Conservation (phyloP, 2,888 invertebrate genomes). For the Chrysolina americana region DNA sequence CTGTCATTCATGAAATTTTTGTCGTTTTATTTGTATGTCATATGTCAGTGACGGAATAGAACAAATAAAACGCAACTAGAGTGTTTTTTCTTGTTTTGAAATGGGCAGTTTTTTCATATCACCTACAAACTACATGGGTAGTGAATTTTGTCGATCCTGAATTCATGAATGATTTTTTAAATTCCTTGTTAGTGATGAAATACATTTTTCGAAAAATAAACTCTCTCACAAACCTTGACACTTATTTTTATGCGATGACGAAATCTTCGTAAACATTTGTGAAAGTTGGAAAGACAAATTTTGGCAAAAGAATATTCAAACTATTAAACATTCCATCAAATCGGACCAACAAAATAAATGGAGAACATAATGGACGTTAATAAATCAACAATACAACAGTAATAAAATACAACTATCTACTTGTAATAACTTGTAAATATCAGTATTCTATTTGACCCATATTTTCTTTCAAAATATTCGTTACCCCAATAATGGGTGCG, state of each 20-base stretch:
- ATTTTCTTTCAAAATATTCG: conserved; percentile 20
- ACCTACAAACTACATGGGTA: too few relatives aligned
- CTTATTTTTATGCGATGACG: conserved; percentile 8
- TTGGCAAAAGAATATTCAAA: neutral
- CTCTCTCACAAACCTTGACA: neutral
- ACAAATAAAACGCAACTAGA: too few relatives aligned
- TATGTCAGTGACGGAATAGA: too few relatives aligned
- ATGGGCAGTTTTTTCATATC: too few relatives aligned
- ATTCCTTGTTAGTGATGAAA: neutral
- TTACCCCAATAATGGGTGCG: conserved; percentile 68
- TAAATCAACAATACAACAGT: neutral
- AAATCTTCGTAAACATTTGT: neutral
- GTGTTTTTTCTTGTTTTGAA: too few relatives aligned
- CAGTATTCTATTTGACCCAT: conserved; percentile 28
- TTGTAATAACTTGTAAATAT: neutral
- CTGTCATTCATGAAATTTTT: too few relatives aligned
- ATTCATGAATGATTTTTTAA: too few relatives aligned
- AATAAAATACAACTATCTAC: neutral
- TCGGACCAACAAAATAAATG: neutral
- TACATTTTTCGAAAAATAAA: neutral
- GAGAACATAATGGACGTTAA: neutral
- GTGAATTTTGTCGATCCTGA: too few relatives aligned
- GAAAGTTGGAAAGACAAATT: neutral
- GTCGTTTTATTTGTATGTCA: too few relatives aligned
- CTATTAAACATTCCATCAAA: neutral